Base-by-base conservation (phyloP, 2,113 vertebrate species). In the Rhabdornis inornatus region DNA sequence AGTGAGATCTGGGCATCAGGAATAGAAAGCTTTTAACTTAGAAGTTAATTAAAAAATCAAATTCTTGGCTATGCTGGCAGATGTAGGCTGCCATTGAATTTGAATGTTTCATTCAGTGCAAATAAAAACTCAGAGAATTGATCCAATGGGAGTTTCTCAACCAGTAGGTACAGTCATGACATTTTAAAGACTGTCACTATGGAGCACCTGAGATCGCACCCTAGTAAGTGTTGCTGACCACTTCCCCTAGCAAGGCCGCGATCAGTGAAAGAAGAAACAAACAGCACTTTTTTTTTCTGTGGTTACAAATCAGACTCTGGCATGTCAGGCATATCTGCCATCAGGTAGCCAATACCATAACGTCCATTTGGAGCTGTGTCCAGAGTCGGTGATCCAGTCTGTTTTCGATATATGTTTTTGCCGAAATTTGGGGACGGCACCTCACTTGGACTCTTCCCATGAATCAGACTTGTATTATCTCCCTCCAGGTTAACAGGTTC, bases 291-390 rank as follows among this genome's bases (percentile, higher is more conserved):
- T 70, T 39, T 50, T 55, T 55, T 24, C 31, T 85, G 50, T 57
- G 92, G 87, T 98, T 99, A 99, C 97, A 99, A 98, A 96, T 99
- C 99, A 80, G 99, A 99, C 95, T 99, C 99, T 0, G 99, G 99
- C 98, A 99, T 99, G 94, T 99, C 99, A 18, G 98, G 98, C 98
- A 99, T 98, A 92, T 99, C 99, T 49, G 98, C 98, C 99, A 99
- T 99, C 95, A 99, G 87, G 96, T 99, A 99, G 20, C 99, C 99
- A 24, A 99, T 99, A 45, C 99, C 99, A 4, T 99, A 99, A n/a
- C 98, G 99, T 78, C 99, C 99, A 24, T 99, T 99, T 53, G 99
- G 98, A 64, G 98, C 98, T 2, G 98, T 98, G 89, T 99, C 98
- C 15, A 98, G 92, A 56, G 97, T 95, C 9, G 97, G 97, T 6